Evolutionary conservation across 2,888 invertebrate species (phyloP), one percentile per base, ranked within the genome.

Genomic region (Hemistola chrysoprasaria): DNA sequence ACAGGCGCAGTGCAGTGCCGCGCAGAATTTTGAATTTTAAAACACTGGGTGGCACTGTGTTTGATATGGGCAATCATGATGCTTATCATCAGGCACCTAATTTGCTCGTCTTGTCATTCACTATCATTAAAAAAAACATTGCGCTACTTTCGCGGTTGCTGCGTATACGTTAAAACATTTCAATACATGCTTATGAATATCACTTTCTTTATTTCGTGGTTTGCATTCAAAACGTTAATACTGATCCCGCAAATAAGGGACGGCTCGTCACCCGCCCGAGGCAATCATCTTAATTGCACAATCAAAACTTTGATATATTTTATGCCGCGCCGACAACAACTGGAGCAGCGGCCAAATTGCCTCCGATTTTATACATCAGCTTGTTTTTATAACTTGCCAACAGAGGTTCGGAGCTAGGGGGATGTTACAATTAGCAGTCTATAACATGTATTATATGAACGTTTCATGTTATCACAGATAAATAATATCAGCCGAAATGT

Each of bases 271-370:
- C 43, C 40, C 45, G 46, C 46, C 40, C 37, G 39, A 43, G 41
- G 40, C 52, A 41, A 47, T 56, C 50, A 44, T 49, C 47, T 49
- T 56, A 53, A 54, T 54, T 56, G 50, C 48, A 44, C 45, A 43
- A 48, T 50, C 47, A 37, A 43, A 56, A 56, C 53, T 56, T 56
- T 52, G 45, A 50, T 40, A 50, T 48, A 53, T 50, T 50, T 45
- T 47, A 50, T 46, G 40, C 47, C 28, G 41, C 43, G 48, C 30
- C 30, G 36, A 46, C 40, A 47, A 44, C 52, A 44, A 45, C 39
- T 37, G 29, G 30, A 33, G 26, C 27, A 8, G 23, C 27, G 8
- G 23, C 8, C 9, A 25, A 40, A 40, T 16, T 33, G 20, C 29
- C 6, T 16, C 9, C 29, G 29, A 28, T 41, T 32, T 39, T 33